Conservation (phyloP, 30 jellyfish, hydroid and myxozoan species). For the Aurelia aurita region DNA sequence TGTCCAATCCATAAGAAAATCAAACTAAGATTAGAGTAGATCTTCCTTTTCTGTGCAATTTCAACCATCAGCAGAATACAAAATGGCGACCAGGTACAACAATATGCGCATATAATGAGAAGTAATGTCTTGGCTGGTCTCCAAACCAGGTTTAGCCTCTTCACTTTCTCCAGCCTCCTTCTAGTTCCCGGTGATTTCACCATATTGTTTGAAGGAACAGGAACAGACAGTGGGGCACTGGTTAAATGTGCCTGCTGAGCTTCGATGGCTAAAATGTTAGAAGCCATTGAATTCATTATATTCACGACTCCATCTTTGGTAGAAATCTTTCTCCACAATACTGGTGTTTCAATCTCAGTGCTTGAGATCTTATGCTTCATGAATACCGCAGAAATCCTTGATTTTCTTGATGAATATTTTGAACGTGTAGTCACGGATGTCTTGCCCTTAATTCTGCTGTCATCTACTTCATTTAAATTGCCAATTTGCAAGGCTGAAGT, state of each 20-base stretch:
- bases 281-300: not conserved
- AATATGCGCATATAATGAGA: conserved; percentile 44
- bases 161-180: not conserved
- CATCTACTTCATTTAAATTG: not conserved
- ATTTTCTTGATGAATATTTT: not conserved
- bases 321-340: not conserved
- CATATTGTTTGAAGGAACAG: not conserved
- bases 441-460: not conserved
- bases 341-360: not conserved
- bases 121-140: conserved; percentile 59
- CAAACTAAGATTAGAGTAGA: conserved; percentile 20
- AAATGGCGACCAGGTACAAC: conserved; percentile 73
- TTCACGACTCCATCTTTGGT: not conserved
- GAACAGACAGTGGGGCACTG: not conserved
- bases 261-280: not conserved
- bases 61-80: conserved; percentile 60
- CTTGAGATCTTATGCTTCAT: not conserved
- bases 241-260: not conserved
- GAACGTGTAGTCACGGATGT: not conserved
- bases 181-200: not conserved
- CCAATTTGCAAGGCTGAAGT: not conserved
- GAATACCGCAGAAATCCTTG: no score
- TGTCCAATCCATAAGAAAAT: conserved; percentile 75
- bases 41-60: conserved; percentile 23
- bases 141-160: not conserved